These are phyloP conservation scores for Melanostoma mellinum DNA, from an alignment of 2,888 invertebrate genomes.

Conservation along the genomic window DNA sequence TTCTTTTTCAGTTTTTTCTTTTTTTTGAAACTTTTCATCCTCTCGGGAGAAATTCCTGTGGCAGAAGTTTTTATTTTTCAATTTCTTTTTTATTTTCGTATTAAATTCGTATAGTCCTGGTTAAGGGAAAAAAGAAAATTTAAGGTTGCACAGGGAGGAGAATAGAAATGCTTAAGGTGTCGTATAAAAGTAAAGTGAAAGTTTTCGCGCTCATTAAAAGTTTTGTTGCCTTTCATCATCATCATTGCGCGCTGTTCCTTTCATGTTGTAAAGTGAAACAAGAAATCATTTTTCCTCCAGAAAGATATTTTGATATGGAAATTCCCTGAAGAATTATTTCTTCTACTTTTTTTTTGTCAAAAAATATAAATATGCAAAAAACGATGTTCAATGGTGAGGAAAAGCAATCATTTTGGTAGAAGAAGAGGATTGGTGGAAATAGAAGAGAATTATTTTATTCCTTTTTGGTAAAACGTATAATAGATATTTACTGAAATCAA, in stretches of 20 bases:
- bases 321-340: slow-evolving; percentile 30
- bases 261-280: slow-evolving; percentile 2
- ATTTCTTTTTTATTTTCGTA: slow-evolving; percentile 18
- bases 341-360: neutral
- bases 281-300: neutral
- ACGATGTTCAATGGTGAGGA: slow-evolving; percentile 45
- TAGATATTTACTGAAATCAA: slow-evolving; percentile 24
- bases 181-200: slow-evolving; percentile 60
- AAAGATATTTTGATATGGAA: slow-evolving; percentile 26
- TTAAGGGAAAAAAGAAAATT: slow-evolving; percentile 3
- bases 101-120: neutral
- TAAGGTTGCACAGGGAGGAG: slow-evolving; percentile 31
- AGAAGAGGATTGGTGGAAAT: slow-evolving; percentile 12
- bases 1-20: neutral
- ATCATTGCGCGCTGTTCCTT: slow-evolving; percentile 5
- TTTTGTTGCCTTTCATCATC: slow-evolving; percentile 37
- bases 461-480: neutral
- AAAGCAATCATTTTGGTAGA: slow-evolving; percentile 27
- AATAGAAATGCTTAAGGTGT: slow-evolving; percentile 54
- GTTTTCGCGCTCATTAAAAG: slow-evolving; percentile 68
- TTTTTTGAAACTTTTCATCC: slow-evolving; percentile 20
- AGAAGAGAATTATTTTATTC: slow-evolving; percentile 9
- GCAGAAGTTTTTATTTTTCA: slow-evolving; percentile 35
- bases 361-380: slow-evolving; percentile 19
- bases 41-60: slow-evolving; percentile 37